Percentiles rank a stretch among this genome's conserved stretches.
phyloP scores from a whole-genome alignment of 2,888 invertebrate species.

The Leptinotarsa haldemani region DNA sequence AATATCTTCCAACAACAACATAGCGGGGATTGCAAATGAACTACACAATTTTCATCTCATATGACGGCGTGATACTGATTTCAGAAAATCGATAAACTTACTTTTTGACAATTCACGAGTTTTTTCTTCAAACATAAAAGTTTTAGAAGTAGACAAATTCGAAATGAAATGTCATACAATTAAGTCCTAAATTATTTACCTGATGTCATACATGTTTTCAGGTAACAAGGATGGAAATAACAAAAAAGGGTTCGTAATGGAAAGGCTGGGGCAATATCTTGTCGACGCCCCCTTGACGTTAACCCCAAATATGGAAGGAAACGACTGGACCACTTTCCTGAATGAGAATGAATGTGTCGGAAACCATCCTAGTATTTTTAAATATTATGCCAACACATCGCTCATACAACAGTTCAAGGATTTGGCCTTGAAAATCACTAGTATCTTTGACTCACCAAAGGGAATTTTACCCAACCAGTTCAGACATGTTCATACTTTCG shows the following conservation, averaged over 20 bases:
- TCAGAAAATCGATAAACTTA: no score
- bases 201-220: conserved; percentile 18
- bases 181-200: neutral
- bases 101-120: no score
- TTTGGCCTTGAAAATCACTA: conserved; percentile 74
- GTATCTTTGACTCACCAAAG: conserved; percentile 76
- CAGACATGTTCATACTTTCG: conserved; percentile 68
- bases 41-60: no score
- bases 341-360: conserved; percentile 79
- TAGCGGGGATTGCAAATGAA: no score
- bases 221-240: conserved; percentile 42
- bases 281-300: conserved; percentile 79
- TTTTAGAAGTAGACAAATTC: no score
- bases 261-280: conserved; percentile 91
- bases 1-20: no score
- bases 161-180: neutral
- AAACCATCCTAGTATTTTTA: conserved; percentile 79
- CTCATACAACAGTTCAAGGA: conserved; percentile 83
- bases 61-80: no score
- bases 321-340: conserved; percentile 83
- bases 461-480: conserved; percentile 75
- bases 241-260: conserved; percentile 77
- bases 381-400: conserved; percentile 80
- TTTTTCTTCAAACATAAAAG: no score
- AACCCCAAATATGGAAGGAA: conserved; percentile 76